A percentile compares a stretch with the other conserved stretches of the same genome.
These are phyloP conservation scores for Elysia chlorotica DNA, from an alignment of 1,140 invertebrate species.

Conservation along the genomic window DNA sequence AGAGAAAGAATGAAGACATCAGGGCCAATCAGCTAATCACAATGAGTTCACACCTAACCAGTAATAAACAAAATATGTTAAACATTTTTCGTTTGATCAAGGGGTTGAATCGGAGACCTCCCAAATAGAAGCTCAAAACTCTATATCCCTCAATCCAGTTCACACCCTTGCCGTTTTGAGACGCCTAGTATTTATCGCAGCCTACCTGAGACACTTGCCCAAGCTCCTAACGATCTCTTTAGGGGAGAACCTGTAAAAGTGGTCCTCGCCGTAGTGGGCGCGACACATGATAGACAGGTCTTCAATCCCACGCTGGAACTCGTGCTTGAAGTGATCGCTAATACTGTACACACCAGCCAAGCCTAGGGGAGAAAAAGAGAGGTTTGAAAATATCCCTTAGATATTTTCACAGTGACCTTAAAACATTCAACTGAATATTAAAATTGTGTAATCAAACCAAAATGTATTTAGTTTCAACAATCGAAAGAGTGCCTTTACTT, in stretches of 20 bases:
- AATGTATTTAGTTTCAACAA: no score
- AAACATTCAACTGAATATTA: background rate
- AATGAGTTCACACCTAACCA: no score
- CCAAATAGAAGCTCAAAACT: no score
- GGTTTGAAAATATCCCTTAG: background rate
- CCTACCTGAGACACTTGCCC: conserved; percentile 36
- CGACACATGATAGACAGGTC: conserved; percentile 54
- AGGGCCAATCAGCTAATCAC: no score
- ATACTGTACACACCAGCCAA: conserved; percentile 60
- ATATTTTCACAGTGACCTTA: background rate
- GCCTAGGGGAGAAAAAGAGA: conserved; percentile 37
- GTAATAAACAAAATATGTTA: no score
- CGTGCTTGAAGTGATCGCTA: conserved; percentile 54
- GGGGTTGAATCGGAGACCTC: no score
- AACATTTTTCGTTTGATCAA: no score
- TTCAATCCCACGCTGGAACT: conserved; percentile 53
- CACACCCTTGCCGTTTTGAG: no score
- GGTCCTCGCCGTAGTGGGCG: conserved; percentile 55
- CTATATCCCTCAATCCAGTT: no score
- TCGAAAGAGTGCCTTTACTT: no score
- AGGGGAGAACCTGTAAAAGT: conserved; percentile 59
- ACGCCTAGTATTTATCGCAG: no score
- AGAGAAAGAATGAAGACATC: no score
- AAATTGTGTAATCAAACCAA: background rate
- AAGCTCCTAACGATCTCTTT: conserved; percentile 39